phyloP scores from a whole-genome alignment of 2,888 invertebrate species.

The Ormyrus thymus region DNA sequence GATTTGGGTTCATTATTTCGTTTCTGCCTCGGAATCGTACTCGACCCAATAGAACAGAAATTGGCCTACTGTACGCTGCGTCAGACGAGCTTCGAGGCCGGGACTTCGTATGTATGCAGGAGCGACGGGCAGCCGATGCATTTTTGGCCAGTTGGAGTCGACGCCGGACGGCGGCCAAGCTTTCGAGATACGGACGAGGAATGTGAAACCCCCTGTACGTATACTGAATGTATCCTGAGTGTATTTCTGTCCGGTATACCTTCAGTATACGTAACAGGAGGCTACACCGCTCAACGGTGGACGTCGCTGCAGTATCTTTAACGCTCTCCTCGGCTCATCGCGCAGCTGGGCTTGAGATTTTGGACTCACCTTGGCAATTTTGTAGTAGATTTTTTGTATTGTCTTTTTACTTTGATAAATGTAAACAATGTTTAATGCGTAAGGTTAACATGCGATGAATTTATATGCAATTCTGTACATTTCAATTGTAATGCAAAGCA shows the following conservation, averaged over 20 bases:
- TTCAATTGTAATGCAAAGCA: no score
- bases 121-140: neutral
- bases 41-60: constrained; percentile 39
- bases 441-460: constrained; percentile 24
- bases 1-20: neutral
- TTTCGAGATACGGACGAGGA: constrained; percentile 66
- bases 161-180: constrained; percentile 2
- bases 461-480: neutral
- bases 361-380: no score
- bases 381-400: no score
- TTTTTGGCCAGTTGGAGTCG: constrained; percentile 24
- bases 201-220: constrained; percentile 95
- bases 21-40: neutral
- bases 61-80: constrained; percentile 59
- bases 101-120: constrained; percentile 17
- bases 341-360: no score
- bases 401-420: no score
- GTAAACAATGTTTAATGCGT: no score
- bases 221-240: constrained; percentile 99
- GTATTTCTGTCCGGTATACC: constrained; percentile 98
- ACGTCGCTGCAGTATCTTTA: constrained; percentile 53
- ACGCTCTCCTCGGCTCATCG: neutral
- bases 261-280: constrained; percentile 99
- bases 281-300: constrained; percentile 85
- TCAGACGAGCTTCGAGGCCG: constrained; percentile 58